phyloP scores from a whole-genome alignment of 2,113 vertebrate genomes.

The Tragelaphus scriptus region DNA sequence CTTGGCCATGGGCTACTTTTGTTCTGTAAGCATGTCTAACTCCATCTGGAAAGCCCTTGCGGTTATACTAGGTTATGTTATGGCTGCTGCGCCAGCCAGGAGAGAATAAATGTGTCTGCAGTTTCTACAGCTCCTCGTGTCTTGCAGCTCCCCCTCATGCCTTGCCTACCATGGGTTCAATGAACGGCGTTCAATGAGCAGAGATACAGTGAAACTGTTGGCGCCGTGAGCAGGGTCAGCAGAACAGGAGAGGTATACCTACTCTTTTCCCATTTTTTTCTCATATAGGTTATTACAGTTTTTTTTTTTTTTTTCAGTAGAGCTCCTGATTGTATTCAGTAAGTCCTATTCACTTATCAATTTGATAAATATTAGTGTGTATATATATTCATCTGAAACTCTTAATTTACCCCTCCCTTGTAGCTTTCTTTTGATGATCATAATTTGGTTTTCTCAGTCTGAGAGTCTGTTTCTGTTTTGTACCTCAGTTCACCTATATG shows the following conservation, averaged over 20 bases:
- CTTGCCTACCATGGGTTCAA: neutral
- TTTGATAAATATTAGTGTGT: neutral
- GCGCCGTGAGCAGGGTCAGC: neutral
- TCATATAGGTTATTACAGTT: neutral
- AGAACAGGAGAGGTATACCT: neutral
- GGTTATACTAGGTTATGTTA: neutral
- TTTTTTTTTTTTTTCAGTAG: neutral
- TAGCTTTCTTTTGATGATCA: neutral
- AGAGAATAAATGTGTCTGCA: neutral
- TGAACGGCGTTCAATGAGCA: fast-evolving
- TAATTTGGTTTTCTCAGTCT: neutral
- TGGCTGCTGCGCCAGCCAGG: neutral
- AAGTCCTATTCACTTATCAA: neutral
- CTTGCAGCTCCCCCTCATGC: too few species aligned
- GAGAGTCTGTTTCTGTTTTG: neutral
- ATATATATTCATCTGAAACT: neutral
- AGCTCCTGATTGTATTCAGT: neutral
- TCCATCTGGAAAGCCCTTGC: neutral
- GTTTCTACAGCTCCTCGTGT: neutral
- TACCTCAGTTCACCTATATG: neutral
- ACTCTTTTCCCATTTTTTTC: neutral
- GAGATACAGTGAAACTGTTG: neutral
- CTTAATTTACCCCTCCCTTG: neutral
- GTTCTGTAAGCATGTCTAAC: neutral
- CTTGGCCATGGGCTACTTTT: neutral